Evolutionary conservation across 2,888 invertebrate species (phyloP).

Genomic region (Onthophagus sagittarius): DNA sequence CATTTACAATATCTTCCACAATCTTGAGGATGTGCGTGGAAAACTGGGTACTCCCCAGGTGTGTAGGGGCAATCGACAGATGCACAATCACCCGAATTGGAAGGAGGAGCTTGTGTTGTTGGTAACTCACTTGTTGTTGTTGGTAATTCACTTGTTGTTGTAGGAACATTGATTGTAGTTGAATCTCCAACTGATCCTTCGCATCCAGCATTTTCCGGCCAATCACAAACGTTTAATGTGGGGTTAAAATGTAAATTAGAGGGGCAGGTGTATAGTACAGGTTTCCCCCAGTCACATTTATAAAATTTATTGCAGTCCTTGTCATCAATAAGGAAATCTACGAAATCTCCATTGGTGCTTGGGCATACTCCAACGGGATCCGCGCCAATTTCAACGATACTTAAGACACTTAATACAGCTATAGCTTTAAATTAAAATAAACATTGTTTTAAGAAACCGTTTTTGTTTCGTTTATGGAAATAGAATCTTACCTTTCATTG

Average conservation of each 20-base stretch:
- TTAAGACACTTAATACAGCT: not conserved
- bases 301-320: slow-evolving; percentile 10
- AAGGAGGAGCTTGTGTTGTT: not conserved
- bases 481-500: no score
- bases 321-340: slow-evolving; percentile 1
- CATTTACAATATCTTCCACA: slow-evolving; percentile 28
- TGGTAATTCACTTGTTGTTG: not conserved
- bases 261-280: not conserved
- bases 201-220: slow-evolving; percentile 1
- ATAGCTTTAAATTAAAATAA: not conserved
- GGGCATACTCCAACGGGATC: slow-evolving; percentile 4
- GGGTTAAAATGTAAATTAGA: slow-evolving; percentile 1
- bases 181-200: not conserved
- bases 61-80: not conserved
- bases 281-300: slow-evolving; percentile 7
- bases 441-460: no score
- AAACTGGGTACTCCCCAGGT: slow-evolving; percentile 3
- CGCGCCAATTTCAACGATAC: not conserved
- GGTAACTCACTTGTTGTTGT: not conserved
- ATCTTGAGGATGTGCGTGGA: slow-evolving; percentile 22
- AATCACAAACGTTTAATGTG: not conserved
- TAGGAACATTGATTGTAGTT: not conserved
- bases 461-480: no score
- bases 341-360: not conserved
- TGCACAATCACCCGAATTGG: not conserved